Base-by-base conservation (phyloP, 2,888 invertebrate species). In the Leptopilina syphax region DNA sequence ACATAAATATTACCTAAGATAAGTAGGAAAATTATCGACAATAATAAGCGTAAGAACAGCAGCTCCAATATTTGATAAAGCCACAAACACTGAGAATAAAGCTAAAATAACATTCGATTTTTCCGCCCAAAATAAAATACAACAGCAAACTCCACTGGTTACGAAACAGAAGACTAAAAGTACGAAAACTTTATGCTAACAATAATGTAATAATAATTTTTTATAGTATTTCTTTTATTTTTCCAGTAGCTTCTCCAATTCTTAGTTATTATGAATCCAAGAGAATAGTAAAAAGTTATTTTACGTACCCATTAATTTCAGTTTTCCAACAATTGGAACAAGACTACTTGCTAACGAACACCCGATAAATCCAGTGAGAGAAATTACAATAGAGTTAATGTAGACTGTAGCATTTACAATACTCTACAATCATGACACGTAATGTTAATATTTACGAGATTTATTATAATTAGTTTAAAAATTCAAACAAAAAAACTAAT, bases 381-480 rank as follows among this genome's bases (percentile, higher is more conserved):
- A 94, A 0, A 96, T 95, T 1, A 95, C 94, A 0, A 95, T 94
- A 24, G 95, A 95, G 89, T 96, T 96, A 5, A 95, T 92, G 84
- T 96, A 96, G 8, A 95, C 95, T 73, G 93, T 92, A 10, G 89
- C 83, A 85, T 94, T 93, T 0, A 95, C 93, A 47, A 93, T 90
- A 1, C 93, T 90, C 86, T 90, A 18, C 18, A 18, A 18, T 18
- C 18, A 18, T 18, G 18, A 18, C 18, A 18, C 18, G 77, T 80
- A 92, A 84, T 24, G 54, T 4, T 8, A 47, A 6, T 47, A 41
- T 41, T 41, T 5, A 41, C 41, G 6, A 5, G 3, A 41, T 0
- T 6, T 41, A 41, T 41, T 41, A 41, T 41, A 5, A 18, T 5
- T 41, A 41, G 18, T 18, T 18, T 18, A 0, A 18, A 18, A 18